A percentile compares a stretch with the other conserved stretches of the same genome.
These are phyloP conservation scores for Drosophila multiciliata DNA, from an alignment of 2,888 invertebrate genomes.

Conservation along the genomic window DNA sequence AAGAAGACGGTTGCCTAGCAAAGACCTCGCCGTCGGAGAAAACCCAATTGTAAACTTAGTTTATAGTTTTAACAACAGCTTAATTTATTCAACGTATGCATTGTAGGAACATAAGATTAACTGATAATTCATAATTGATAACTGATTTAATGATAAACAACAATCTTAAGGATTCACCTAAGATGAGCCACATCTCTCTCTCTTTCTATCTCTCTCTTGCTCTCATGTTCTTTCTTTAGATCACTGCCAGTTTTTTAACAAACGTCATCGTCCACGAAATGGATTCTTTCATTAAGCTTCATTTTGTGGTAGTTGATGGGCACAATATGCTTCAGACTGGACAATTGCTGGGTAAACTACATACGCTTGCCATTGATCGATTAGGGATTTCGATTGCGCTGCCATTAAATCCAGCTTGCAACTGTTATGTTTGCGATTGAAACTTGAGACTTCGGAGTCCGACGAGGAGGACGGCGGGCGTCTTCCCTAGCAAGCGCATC, in stretches of 20 bases:
- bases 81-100: slow-evolving; percentile 41
- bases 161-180: slow-evolving; percentile 6
- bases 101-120: slow-evolving; percentile 7
- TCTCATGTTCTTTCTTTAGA: neutral
- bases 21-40: slow-evolving; percentile 4
- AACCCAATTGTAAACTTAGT: slow-evolving; percentile 7
- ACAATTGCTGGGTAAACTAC: slow-evolving; percentile 5
- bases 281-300: neutral
- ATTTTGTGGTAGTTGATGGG: slow-evolving; percentile 1
- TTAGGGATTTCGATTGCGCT: slow-evolving; percentile 1
- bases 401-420: neutral
- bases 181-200: neutral
- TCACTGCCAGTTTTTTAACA: neutral
- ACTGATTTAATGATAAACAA: slow-evolving; percentile 20
- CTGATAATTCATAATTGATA: slow-evolving; percentile 5
- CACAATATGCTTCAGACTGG: slow-evolving; percentile 21
- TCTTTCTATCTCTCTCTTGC: neutral
- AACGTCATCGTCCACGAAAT: neutral
- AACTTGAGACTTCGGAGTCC: neutral
- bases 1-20: slow-evolving; percentile 41
- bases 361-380: slow-evolving; percentile 19
- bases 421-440: neutral
- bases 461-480: neutral
- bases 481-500: neutral
- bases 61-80: slow-evolving; percentile 23